Evolutionary conservation across 2,888 invertebrate species (phyloP).

Genomic region (Crocallis elinguaria): DNA sequence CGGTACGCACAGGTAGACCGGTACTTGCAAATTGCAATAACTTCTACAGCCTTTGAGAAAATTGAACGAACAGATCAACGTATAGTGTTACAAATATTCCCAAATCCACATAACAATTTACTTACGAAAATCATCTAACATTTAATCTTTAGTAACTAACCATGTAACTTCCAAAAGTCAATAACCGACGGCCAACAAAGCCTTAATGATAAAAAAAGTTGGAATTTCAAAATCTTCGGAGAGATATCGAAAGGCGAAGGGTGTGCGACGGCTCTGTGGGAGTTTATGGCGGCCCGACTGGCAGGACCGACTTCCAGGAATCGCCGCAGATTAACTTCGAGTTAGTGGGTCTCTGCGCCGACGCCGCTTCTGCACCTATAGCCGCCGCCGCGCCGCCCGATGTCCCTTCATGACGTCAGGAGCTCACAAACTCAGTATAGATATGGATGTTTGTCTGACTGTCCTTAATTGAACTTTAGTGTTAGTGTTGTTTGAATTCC

Average conservation of each 20-base stretch:
- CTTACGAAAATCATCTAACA: neutral
- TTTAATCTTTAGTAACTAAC: constrained; percentile 11
- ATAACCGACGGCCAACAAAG: constrained; percentile 45
- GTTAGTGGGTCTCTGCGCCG: constrained; percentile 33
- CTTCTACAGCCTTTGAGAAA: neutral
- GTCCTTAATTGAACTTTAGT: constrained; percentile 60
- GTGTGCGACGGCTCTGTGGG: constrained; percentile 61
- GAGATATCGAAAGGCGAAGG: constrained; percentile 42
- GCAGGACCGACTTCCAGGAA: constrained; percentile 61
- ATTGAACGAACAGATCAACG: too few relatives aligned
- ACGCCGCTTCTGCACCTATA: constrained; percentile 56
- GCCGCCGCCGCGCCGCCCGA: constrained; percentile 60
- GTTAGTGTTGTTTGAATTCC: constrained; percentile 55
- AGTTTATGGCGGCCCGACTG: constrained; percentile 58
- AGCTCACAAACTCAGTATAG: constrained; percentile 26
- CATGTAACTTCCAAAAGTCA: constrained; percentile 37
- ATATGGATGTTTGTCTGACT: constrained; percentile 48
- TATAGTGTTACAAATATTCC: neutral
- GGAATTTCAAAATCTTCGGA: constrained; percentile 54
- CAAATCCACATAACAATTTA: neutral
- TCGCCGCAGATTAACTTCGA: constrained; percentile 30
- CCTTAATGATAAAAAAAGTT: constrained; percentile 45
- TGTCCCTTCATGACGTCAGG: constrained; percentile 71
- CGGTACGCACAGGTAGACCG: too few relatives aligned
- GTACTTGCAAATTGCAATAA: neutral